phyloP scores from a whole-genome alignment of 92 coral and sea anemone species.

The Siderastrea radians region DNA sequence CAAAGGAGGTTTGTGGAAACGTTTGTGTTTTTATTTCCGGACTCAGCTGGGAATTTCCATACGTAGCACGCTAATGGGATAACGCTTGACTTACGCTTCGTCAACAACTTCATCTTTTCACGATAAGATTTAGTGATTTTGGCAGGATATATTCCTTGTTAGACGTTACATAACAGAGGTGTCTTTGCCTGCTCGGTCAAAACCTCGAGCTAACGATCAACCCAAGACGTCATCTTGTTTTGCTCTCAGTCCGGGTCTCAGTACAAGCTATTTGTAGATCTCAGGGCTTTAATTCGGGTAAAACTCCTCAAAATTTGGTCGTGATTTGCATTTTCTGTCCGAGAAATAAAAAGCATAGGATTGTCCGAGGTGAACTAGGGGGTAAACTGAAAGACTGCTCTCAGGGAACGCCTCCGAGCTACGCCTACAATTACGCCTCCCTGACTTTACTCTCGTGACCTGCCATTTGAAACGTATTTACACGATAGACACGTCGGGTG shows the following conservation, averaged over 20 bases:
- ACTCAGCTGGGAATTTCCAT: neutral
- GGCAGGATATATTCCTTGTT: no score
- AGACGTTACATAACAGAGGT: no score
- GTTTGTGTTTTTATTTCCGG: neutral
- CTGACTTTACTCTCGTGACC: neutral
- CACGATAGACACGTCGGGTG: no score
- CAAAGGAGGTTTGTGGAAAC: constrained; percentile 68
- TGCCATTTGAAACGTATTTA: neutral
- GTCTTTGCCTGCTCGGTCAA: no score
- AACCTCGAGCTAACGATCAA: no score
- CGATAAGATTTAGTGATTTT: no score
- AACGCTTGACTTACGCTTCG: no score
- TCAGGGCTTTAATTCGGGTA: no score
- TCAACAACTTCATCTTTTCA: no score
- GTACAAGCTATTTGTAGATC: no score
- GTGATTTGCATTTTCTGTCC: neutral
- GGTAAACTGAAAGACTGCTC: neutral
- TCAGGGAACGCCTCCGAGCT: neutral
- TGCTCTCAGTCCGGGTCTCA: no score
- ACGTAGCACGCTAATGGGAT: neutral
- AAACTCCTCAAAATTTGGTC: neutral
- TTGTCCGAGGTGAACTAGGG: neutral
- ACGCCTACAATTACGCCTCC: neutral
- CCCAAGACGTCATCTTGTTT: no score
- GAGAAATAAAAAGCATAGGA: neutral